Percentiles rank a stretch among this genome's conserved stretches.
Conservation (phyloP, 2,113 vertebrate genomes). For the Xenotilapia flavipinnis region DNA sequence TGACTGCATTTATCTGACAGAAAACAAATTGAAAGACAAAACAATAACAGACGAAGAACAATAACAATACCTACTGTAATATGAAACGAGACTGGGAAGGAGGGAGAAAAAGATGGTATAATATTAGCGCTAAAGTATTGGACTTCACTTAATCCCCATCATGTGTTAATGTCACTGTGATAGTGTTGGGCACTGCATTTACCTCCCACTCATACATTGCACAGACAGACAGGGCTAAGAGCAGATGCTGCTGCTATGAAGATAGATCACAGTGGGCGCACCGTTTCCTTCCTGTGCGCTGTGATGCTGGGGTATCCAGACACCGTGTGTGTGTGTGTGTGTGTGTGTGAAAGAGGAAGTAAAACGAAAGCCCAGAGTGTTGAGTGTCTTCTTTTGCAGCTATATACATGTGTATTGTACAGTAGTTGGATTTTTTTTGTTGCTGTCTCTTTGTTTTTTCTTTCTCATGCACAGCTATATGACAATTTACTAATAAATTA, state of each 20-base stretch:
- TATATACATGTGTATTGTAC: not conserved
- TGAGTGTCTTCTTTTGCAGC: not conserved
- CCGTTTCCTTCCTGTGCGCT: not conserved
- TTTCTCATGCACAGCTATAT: not conserved
- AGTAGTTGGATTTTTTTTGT: not conserved
- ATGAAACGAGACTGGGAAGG: not conserved
- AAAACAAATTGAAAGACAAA: constrained; percentile 15
- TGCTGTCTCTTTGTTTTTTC: not conserved
- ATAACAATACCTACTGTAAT: not conserved
- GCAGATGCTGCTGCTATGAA: constrained; percentile 57
- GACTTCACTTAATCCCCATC: constrained; percentile 61
- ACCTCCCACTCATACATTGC: constrained; percentile 54
- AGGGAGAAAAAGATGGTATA: not conserved
- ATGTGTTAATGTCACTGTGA: constrained; percentile 49
- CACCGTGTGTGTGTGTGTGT: not conserved
- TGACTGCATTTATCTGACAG: constrained; percentile 21
- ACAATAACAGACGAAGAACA: not conserved
- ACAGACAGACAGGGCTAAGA: constrained; percentile 42
- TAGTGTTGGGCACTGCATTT: constrained; percentile 39
- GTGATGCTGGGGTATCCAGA: not conserved
- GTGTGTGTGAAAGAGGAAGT: not conserved
- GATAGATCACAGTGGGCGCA: constrained; percentile 24
- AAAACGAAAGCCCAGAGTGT: not conserved
- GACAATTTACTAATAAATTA: not conserved
- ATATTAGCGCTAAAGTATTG: constrained; percentile 33